phyloP scores from a whole-genome alignment of 1,140 invertebrate species.

The Andricus grossulariae region DNA sequence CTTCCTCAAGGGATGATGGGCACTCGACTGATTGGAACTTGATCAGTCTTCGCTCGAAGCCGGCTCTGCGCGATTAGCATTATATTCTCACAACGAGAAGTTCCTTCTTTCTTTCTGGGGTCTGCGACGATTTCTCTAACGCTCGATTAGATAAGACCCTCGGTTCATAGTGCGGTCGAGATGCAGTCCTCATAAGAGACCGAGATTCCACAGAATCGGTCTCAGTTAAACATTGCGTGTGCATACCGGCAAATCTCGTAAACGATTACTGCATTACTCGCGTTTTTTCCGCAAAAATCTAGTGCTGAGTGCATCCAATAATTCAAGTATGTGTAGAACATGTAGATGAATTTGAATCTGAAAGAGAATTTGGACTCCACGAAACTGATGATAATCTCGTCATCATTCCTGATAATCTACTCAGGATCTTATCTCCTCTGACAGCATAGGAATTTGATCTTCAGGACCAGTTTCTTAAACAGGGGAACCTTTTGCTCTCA shows the following conservation, averaged over 20 bases:
- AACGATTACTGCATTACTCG: neutral
- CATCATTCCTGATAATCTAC: too few relatives aligned
- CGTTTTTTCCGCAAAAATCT: neutral
- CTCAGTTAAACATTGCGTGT: conserved; percentile 67
- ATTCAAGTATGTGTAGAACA: neutral
- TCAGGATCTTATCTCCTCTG: too few relatives aligned
- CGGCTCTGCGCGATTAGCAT: neutral
- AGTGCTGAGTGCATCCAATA: neutral
- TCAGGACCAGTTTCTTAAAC: too few relatives aligned
- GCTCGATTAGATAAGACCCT: conserved; percentile 72
- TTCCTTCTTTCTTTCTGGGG: conserved; percentile 56
- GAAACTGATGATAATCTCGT: neutral
- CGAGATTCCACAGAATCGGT: conserved; percentile 56
- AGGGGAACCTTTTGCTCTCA: too few relatives aligned
- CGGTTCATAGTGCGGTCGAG: conserved; percentile 73
- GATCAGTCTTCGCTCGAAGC: neutral
- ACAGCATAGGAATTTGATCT: too few relatives aligned
- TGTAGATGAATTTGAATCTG: neutral
- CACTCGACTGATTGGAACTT: neutral
- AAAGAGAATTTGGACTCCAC: conserved; percentile 7
- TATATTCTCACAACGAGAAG: conserved; percentile 39
- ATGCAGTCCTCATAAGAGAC: conserved; percentile 73
- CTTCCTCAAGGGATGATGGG: neutral
- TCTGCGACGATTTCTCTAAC: conserved; percentile 55
- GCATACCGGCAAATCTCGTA: conserved; percentile 48